These are phyloP conservation scores for Lymantria monacha DNA, from an alignment of 2,888 invertebrate species.

Conservation along the genomic window DNA sequence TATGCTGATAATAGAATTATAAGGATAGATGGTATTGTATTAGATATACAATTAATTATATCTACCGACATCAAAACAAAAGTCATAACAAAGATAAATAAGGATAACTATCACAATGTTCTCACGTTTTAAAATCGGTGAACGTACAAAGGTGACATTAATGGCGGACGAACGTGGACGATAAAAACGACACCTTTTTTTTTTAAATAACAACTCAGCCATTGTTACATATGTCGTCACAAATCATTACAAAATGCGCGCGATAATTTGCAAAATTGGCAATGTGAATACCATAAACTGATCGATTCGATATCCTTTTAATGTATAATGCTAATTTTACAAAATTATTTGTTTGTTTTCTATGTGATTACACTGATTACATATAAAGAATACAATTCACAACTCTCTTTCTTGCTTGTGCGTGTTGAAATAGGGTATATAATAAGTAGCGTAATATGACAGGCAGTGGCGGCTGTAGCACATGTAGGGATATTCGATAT, in stretches of 20 bases:
- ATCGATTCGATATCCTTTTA: neutral
- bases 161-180: constrained; percentile 19
- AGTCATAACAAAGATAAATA: constrained; percentile 26
- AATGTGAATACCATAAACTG: constrained; percentile 18
- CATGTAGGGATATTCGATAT: no score
- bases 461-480: no score
- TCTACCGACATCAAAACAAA: no score
- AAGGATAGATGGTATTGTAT: no score
- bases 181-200: constrained; percentile 32
- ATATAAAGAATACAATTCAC: no score
- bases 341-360: no score
- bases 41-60: no score
- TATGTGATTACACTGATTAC: no score
- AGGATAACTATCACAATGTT: constrained; percentile 24
- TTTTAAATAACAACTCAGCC: constrained; percentile 31
- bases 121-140: constrained; percentile 24
- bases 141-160: constrained; percentile 30
- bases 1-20: no score
- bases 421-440: no score
- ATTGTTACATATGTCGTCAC: constrained; percentile 27
- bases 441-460: no score
- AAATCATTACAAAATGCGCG: constrained; percentile 32
- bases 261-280: constrained; percentile 24
- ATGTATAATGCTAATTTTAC: neutral
- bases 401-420: no score